These are phyloP conservation scores for Lynx canadensis DNA, from an alignment of 2,113 vertebrate genomes.

Conservation along the genomic window DNA sequence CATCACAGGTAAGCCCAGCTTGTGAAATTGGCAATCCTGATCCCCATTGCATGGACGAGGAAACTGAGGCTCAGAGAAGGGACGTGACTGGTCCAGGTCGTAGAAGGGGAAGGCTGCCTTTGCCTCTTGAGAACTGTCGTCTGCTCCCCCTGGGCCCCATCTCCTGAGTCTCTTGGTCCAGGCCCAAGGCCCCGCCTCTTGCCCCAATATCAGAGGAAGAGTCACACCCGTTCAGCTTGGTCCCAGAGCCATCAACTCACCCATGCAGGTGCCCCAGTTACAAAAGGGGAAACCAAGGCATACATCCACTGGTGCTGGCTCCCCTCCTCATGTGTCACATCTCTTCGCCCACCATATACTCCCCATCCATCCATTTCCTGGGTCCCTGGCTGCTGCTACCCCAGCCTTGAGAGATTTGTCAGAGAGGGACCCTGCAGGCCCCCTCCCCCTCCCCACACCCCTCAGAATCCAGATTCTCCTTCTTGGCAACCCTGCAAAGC, in stretches of 20 bases:
- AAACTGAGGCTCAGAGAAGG: background rate
- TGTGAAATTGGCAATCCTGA: background rate
- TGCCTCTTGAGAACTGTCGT: background rate
- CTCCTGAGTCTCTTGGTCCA: background rate
- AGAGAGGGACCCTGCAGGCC: background rate
- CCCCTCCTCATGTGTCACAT: background rate
- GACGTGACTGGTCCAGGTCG: background rate
- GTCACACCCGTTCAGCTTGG: background rate
- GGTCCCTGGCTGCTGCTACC: background rate
- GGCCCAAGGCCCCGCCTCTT: background rate
- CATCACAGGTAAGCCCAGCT: background rate
- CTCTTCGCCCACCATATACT: no score
- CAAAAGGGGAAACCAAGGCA: background rate
- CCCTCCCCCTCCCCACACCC: background rate
- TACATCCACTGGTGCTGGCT: fast-evolving
- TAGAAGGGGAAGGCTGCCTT: background rate
- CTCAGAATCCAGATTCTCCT: background rate
- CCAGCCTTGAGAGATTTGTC: background rate
- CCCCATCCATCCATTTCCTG: background rate
- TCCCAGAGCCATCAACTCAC: background rate
- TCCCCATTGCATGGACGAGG: background rate
- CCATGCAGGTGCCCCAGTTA: background rate
- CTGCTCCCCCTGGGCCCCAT: fast-evolving
- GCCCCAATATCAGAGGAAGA: background rate
- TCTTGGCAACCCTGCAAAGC: background rate